phyloP scores from a whole-genome alignment of 2,888 invertebrate species.

The Synanthedon myopaeformis region DNA sequence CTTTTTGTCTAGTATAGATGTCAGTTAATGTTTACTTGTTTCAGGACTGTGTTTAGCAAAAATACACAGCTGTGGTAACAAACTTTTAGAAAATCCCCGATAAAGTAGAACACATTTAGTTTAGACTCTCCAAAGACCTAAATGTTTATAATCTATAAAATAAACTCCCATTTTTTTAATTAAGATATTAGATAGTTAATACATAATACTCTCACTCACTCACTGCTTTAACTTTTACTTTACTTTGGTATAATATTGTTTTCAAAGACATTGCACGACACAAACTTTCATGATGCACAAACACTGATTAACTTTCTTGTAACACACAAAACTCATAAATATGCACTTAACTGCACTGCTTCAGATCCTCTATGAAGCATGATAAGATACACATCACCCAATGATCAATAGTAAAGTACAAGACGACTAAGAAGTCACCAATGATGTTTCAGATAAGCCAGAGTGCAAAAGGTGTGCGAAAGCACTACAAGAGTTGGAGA shows the following conservation, averaged over 20 bases:
- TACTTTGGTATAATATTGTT: not conserved
- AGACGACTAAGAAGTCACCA: not conserved
- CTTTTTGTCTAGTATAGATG: not conserved
- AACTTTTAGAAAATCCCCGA: slow-evolving; percentile 1
- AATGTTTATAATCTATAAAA: not conserved
- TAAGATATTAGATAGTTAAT: not conserved
- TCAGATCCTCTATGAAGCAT: slow-evolving; percentile 44
- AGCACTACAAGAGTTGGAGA: slow-evolving; percentile 90
- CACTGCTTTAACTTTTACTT: not conserved
- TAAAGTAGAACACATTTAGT: not conserved
- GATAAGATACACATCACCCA: slow-evolving; percentile 9
- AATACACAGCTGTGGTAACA: slow-evolving; percentile 15
- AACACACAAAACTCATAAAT: slow-evolving; percentile 16
- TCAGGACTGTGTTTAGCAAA: slow-evolving; percentile 3
- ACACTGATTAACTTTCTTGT: slow-evolving; percentile 1
- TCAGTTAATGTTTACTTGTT: slow-evolving; percentile 3
- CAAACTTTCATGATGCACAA: slow-evolving; percentile 16
- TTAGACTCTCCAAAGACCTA: slow-evolving; percentile 1
- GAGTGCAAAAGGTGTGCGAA: slow-evolving; percentile 93
- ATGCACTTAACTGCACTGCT: slow-evolving; percentile 61
- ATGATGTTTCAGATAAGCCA: slow-evolving; percentile 80
- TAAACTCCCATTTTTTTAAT: not conserved
- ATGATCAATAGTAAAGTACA: not conserved
- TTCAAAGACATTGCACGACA: slow-evolving; percentile 18
- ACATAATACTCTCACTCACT: not conserved